A percentile compares a stretch with the other conserved stretches of the same genome.
Evolutionary conservation across 2,113 vertebrate genomes (phyloP).

Genomic region (zebrafish (Danio rerio)): DNA sequence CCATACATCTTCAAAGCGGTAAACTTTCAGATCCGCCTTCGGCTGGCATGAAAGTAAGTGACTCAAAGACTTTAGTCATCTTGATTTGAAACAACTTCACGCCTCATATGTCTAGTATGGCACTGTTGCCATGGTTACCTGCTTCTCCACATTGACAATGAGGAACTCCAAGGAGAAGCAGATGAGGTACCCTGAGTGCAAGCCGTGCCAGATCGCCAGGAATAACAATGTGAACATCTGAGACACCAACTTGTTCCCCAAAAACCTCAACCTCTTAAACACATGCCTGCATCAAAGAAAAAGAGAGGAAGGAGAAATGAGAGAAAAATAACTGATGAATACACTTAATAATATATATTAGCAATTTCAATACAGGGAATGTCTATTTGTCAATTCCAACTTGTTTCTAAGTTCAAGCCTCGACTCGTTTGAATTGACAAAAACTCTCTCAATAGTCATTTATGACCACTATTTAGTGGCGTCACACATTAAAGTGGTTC

Average conservation of each 20-base stretch:
- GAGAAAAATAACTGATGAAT: background rate
- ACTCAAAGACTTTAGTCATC: constrained; percentile 1
- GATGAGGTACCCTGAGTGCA: constrained; percentile 94
- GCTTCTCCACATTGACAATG: constrained; percentile 90
- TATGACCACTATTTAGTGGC: no score
- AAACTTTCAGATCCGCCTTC: background rate
- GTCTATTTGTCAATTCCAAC: no score
- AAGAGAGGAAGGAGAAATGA: background rate
- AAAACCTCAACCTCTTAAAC: constrained; percentile 92
- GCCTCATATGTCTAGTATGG: background rate
- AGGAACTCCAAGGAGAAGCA: constrained; percentile 98
- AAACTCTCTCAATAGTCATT: no score
- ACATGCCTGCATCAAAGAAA: constrained; percentile 79
- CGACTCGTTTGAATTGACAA: no score
- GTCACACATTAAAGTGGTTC: no score
- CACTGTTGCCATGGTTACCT: constrained; percentile 74
- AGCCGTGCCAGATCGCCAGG: constrained; percentile 92
- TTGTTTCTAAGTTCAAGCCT: no score
- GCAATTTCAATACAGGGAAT: background rate
- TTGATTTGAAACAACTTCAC: constrained; percentile 16
- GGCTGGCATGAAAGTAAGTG: constrained; percentile 16
- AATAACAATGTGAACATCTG: constrained; percentile 88
- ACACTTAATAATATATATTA: background rate
- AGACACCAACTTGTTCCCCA: constrained; percentile 90
- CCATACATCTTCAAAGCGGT: background rate